These are phyloP conservation scores for Paracanthobrama guichenoti DNA, from an alignment of 2,113 vertebrate species.

Conservation along the genomic window DNA sequence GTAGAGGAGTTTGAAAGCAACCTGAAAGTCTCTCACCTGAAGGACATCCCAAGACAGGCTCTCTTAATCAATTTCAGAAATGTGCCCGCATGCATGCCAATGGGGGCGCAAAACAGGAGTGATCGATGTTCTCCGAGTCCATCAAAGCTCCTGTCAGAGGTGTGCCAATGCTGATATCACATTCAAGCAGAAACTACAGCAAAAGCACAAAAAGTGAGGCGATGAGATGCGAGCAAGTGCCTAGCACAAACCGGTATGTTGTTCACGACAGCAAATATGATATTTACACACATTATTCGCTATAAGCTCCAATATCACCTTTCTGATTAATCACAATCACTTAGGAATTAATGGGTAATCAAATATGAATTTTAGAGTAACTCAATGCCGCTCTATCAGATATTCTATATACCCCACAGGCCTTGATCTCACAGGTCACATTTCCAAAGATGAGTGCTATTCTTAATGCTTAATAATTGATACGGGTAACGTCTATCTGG, in stretches of 20 bases:
- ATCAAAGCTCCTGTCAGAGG: conserved; percentile 20
- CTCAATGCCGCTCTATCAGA: conserved; percentile 8
- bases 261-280: background rate
- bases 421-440: background rate
- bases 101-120: background rate
- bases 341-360: conserved; percentile 18
- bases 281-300: background rate
- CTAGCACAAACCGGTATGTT: background rate
- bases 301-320: background rate
- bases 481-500: conserved; percentile 41
- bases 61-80: conserved; percentile 21
- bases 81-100: conserved; percentile 8
- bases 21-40: conserved; percentile 31
- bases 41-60: conserved; percentile 22
- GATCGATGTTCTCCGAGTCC: conserved; percentile 24
- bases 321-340: background rate
- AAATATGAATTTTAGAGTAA: conserved; percentile 28
- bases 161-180: background rate
- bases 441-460: conserved; percentile 28
- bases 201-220: background rate
- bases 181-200: background rate
- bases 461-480: conserved; percentile 52
- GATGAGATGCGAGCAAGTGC: background rate
- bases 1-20: background rate
- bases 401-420: background rate